Base-by-base conservation (phyloP, 2,113 vertebrate genomes). In the Lontra canadensis region DNA sequence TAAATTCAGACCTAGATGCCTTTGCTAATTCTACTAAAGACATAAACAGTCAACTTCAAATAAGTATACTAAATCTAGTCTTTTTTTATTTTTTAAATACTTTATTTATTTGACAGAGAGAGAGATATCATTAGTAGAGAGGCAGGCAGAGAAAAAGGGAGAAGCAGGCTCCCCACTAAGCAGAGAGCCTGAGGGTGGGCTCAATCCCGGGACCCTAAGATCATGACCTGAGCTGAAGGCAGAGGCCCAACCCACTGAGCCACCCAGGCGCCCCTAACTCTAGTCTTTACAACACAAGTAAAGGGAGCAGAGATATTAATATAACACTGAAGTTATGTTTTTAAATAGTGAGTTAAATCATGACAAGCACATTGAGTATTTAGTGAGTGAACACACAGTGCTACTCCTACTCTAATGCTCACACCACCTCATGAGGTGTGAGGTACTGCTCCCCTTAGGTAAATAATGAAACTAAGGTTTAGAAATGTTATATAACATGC, bases 11-110 rank as follows among this genome's bases (percentile, higher is more conserved):
- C 74, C 52, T 79, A 78, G 34, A 57, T 81, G 9, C 84, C 47
- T 92, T 96, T 92, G 55, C 26, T 97, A 90, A 69, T 69, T 92
- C 49, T 83, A 96, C 25, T 90, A 39, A 96, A 95, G 57, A 80
- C 20, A 8, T 52, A 97, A 90, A 59, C 73, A 90, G 34, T 82
- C 92, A 86, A 79, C 36, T 93, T 91, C 34, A 63, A 90, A 59
- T 87, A 87, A 92, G 44, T 76, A 49, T 71, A 86, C 59, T 73
- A 74, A 88, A 90, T 92, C 55, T 80, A 76, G 63, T 80, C 91
- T 29, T 92, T 29, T 55, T 55, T 55, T 55, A 55, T 18, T 55
- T 55, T 55, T 18, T 55, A 55, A 55, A 55, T 55, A 18, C 15
- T 55, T 55, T 18, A 55, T 17, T 52, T 17, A 52, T 55, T 55